Evolutionary conservation across 1,140 invertebrate species (phyloP).

Genomic region (Drosophila navojoa): DNA sequence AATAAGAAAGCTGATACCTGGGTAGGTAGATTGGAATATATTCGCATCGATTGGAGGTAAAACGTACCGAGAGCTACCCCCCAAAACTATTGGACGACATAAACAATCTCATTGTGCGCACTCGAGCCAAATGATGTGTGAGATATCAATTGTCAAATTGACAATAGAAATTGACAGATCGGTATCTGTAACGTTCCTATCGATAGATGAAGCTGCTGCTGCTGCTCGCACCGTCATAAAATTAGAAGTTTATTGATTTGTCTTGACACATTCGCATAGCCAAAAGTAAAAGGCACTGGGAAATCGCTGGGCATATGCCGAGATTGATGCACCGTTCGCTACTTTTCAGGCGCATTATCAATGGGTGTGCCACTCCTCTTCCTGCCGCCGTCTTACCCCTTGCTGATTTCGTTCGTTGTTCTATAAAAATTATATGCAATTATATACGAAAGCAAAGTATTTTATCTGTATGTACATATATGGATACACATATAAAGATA

Average conservation of each 20-base stretch:
- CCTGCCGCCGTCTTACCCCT: conserved; percentile 55
- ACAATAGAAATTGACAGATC: conserved; percentile 82
- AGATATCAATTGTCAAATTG: conserved; percentile 82
- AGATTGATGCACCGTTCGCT: conserved; percentile 54
- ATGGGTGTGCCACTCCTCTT: conserved; percentile 57
- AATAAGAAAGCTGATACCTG: conserved; percentile 63
- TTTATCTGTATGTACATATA: conserved; percentile 14
- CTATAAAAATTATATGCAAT: conserved; percentile 80
- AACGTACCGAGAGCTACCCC: conserved; percentile 27
- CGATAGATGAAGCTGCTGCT: conserved; percentile 30
- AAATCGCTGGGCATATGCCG: conserved; percentile 32
- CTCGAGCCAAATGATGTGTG: conserved; percentile 83
- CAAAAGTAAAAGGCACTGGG: conserved; percentile 26
- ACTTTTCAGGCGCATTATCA: conserved; percentile 58
- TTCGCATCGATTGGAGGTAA: conserved; percentile 4
- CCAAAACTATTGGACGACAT: conserved; percentile 48
- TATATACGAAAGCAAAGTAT: conserved; percentile 43
- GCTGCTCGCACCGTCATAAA: conserved; percentile 68
- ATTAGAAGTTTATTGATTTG: conserved; percentile 83
- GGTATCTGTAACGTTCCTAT: conserved; percentile 61
- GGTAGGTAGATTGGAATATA: conserved; percentile 5
- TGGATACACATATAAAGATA: neutral
- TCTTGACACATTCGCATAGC: conserved; percentile 74
- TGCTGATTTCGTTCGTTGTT: conserved; percentile 61
- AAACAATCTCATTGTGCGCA: conserved; percentile 83